Conservation (phyloP, 35 echinoderm and acorn worm species). For the Ophioderma brevispina region DNA sequence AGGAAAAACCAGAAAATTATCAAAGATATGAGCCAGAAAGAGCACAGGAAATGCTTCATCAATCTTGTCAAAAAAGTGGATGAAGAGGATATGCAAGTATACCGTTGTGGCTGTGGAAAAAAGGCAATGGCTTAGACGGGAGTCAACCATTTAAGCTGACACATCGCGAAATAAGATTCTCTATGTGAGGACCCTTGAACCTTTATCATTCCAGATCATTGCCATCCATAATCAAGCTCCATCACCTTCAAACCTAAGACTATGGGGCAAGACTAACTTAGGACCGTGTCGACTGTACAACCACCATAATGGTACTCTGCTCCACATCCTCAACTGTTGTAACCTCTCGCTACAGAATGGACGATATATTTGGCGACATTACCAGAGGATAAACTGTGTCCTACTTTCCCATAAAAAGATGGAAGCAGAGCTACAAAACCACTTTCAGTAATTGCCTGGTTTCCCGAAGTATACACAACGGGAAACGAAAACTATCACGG, state of each 20-base stretch:
- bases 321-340: background rate
- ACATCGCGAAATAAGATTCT: background rate
- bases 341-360: too few relatives aligned
- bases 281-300: background rate
- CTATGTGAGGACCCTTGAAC: background rate
- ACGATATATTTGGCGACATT: too few relatives aligned
- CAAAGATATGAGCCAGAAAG: constrained; percentile 6
- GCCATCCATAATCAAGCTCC: background rate
- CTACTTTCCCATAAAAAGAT: too few relatives aligned
- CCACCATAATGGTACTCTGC: background rate
- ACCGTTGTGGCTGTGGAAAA: constrained; percentile 7
- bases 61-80: constrained; percentile 16
- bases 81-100: background rate
- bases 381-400: too few relatives aligned
- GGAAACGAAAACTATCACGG: too few relatives aligned
- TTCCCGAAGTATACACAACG: too few relatives aligned
- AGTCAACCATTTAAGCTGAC: background rate
- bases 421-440: too few relatives aligned
- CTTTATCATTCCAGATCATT: background rate
- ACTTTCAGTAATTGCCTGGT: too few relatives aligned
- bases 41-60: constrained; percentile 7
- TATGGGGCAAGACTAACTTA: constrained; percentile 13
- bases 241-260: background rate
- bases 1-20: background rate
- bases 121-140: background rate